Percentiles rank a stretch among this genome's conserved stretches.
Conservation (phyloP, 2,797 vertebrate genomes). For the Pseudomugil tenellus region DNA sequence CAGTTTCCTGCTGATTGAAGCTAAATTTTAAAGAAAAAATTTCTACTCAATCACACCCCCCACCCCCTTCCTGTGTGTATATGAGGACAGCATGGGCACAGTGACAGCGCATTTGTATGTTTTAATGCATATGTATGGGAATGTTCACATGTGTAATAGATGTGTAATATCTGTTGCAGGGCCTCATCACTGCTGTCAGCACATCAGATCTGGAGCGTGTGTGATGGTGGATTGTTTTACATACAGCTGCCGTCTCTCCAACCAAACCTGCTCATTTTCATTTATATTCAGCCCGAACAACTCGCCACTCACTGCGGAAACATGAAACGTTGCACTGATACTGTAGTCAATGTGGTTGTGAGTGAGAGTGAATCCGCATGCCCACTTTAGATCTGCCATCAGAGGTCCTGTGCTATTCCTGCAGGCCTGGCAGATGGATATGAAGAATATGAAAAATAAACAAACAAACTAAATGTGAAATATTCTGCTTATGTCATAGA, state of each 20-base stretch:
- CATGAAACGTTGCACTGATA: conserved; percentile 4
- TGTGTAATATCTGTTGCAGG: conserved; percentile 68
- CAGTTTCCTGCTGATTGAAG: not conserved
- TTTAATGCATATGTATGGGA: conserved; percentile 32
- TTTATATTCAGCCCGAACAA: conserved; percentile 60
- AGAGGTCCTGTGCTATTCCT: conserved; percentile 11
- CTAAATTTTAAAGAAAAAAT: not conserved
- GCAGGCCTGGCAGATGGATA: conserved; percentile 1
- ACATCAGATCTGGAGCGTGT: conserved; percentile 58
- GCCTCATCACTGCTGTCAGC: conserved; percentile 75
- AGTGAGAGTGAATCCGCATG: conserved; percentile 4
- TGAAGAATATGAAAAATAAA: not conserved
- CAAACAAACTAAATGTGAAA: not conserved
- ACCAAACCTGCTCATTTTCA: conserved; percentile 64
- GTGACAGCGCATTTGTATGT: conserved; percentile 35
- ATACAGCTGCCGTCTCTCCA: conserved; percentile 57
- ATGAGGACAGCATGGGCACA: conserved; percentile 13
- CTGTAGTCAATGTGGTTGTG: not conserved
- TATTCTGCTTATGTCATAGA: conserved; percentile 8
- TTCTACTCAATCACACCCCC: conserved; percentile 11
- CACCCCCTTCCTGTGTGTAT: not conserved
- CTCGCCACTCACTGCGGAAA: conserved; percentile 48
- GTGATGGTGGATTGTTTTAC: conserved; percentile 74
- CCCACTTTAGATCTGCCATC: not conserved
- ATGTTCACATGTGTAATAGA: conserved; percentile 69